Conservation (phyloP, 1,140 invertebrate species). For the Papilio aristodemus region DNA sequence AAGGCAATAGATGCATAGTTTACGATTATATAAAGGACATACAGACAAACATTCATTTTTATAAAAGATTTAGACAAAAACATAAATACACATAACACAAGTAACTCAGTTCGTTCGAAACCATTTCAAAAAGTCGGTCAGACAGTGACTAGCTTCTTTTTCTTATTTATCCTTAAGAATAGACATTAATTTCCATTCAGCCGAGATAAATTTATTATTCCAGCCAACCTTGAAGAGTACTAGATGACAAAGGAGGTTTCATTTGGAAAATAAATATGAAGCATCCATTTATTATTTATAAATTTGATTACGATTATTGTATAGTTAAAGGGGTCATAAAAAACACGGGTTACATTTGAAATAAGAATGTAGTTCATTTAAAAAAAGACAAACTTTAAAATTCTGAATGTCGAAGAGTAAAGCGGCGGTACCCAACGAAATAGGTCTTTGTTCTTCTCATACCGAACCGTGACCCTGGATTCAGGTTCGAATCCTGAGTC, state of each 20-base stretch:
- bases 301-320: too few species aligned
- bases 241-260: constrained; percentile 1
- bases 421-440: too few species aligned
- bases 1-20: too few species aligned
- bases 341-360: too few species aligned
- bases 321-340: too few species aligned
- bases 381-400: not conserved
- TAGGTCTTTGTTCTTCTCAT: too few species aligned
- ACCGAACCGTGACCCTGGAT: too few species aligned
- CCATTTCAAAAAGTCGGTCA: not conserved
- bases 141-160: not conserved
- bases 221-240: not conserved
- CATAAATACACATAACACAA: not conserved
- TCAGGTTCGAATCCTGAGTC: too few species aligned
- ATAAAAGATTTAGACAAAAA: too few species aligned
- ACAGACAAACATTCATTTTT: too few species aligned
- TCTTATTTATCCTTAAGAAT: not conserved
- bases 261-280: not conserved
- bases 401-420: not conserved
- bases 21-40: too few species aligned
- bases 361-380: not conserved
- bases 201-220: constrained; percentile 11
- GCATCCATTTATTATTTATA: not conserved
- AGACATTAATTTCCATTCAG: constrained; percentile 15
- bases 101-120: not conserved